A percentile compares a stretch with the other conserved stretches of the same genome.
Conservation (phyloP, 2,888 invertebrate species). For the Clivina fossor region DNA sequence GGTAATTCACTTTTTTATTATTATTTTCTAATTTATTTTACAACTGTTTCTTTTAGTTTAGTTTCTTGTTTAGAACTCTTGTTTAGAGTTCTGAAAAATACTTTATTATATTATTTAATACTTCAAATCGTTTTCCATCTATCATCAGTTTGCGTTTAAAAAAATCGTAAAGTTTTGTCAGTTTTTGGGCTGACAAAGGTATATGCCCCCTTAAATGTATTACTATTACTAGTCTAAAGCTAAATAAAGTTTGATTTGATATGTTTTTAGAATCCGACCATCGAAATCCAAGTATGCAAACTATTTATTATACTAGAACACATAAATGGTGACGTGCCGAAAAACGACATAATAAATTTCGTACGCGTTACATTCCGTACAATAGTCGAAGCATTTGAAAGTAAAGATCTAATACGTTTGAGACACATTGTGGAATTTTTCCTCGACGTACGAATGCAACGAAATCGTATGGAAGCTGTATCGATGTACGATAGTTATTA, state of each 20-base stretch:
- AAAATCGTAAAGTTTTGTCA: too few species aligned
- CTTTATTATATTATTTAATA: too few species aligned
- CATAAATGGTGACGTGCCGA: conserved; percentile 55
- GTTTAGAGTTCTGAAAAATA: too few species aligned
- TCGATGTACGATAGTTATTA: conserved; percentile 46
- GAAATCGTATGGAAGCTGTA: conserved; percentile 39
- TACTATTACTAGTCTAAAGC: background rate
- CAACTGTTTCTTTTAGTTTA: conserved; percentile 8
- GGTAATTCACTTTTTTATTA: conserved; percentile 52
- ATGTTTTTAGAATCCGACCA: conserved; percentile 49
- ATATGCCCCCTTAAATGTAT: conserved; percentile 47
- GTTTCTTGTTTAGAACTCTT: conserved; percentile 50
- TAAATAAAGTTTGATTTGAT: too few species aligned
- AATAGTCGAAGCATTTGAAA: conserved; percentile 53
- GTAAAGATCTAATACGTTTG: conserved; percentile 54
- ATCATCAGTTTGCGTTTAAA: too few species aligned
- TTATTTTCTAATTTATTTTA: background rate
- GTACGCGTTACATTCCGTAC: conserved; percentile 56
- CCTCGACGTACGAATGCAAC: conserved; percentile 54
- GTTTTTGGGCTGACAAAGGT: too few species aligned
- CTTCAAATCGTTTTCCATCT: too few species aligned
- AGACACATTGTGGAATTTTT: conserved; percentile 60
- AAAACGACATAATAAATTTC: conserved; percentile 54
- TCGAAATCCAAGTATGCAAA: conserved; percentile 59
- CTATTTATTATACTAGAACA: conserved; percentile 58